Evolutionary conservation across 1,140 invertebrate genomes (phyloP).

Genomic region (Drosophila cardini): DNA sequence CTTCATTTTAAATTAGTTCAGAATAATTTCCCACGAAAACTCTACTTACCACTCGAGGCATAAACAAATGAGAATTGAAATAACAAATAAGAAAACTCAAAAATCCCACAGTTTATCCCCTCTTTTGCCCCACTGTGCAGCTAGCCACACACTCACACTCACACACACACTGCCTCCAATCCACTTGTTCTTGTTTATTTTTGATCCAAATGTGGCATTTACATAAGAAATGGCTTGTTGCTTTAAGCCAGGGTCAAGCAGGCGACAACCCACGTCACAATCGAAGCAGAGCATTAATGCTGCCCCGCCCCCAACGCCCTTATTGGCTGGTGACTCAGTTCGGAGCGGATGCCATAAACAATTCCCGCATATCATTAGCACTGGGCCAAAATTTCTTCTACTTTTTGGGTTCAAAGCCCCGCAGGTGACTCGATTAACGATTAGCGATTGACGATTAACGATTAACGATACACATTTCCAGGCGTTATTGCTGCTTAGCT

Average conservation of each 20-base stretch:
- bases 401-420: not conserved
- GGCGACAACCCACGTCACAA: conserved; percentile 25
- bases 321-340: conserved; percentile 27
- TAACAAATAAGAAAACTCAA: conserved; percentile 56
- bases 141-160: no score
- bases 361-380: conserved; percentile 40
- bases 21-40: conserved; percentile 71
- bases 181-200: conserved; percentile 18
- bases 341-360: conserved; percentile 45
- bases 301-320: no score
- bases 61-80: conserved; percentile 79
- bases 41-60: conserved; percentile 32
- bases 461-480: conserved; percentile 31
- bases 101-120: not conserved
- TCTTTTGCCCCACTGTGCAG: not conserved
- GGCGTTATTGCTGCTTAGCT: conserved; percentile 11
- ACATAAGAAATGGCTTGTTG: conserved; percentile 28
- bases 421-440: conserved; percentile 33
- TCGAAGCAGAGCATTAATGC: conserved; percentile 14
- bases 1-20: conserved; percentile 75
- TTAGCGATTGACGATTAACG: conserved; percentile 33
- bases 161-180: not conserved
- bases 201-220: conserved; percentile 28
- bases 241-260: conserved; percentile 9
- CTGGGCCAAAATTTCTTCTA: not conserved